Base-by-base conservation (phyloP, 2,888 invertebrate genomes). In the Autographa gamma region DNA sequence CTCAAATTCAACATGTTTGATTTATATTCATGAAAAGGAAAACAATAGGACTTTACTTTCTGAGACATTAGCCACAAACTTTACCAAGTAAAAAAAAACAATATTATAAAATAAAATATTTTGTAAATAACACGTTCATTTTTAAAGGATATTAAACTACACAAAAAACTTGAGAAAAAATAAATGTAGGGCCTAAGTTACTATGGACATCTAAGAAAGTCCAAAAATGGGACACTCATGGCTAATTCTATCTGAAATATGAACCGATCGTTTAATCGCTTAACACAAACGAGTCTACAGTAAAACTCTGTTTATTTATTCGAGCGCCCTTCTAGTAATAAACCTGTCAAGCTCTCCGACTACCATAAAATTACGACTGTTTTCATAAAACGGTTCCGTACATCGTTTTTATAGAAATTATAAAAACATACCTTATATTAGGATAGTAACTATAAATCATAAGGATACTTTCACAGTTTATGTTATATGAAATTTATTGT, bases 301-400 rank as follows among this genome's bases (percentile, higher is more conserved):
- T 25, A 2, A 25, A 25, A 79, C 67, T 60, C 67, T 70, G 67
- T 74, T 80, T 82, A 73, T 82, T 80, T 80, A 79, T 71, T 71
- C 61, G 60, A 61, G 64, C 65, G 62, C 73, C 73, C 74, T 73
- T 52, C 69, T 66, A 76, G 77, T 63, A 74, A 83, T 82, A 81
- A 82, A 82, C 72, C 76, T 81, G 83, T 81, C 82, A 83, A 66
- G 73, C 59, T 1, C 13, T 31, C 19, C 71, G 61, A 82, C 71
- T 75, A 3, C 19, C 19, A 19, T 25, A 56, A 25, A 56, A 18
- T 56, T 82, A 82, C 67, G 76, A 76, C 75, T 77, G 76, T 82
- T 80, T 72, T 80, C 69, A 61, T 79, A 69, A 73, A 76, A 71
- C 74, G 72, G 67, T 80, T 71, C 70, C 72, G 66, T 56, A 68